These are phyloP conservation scores for Pseudochaenichthys georgianus DNA, from an alignment of 2,797 vertebrate genomes.

Conservation along the genomic window DNA sequence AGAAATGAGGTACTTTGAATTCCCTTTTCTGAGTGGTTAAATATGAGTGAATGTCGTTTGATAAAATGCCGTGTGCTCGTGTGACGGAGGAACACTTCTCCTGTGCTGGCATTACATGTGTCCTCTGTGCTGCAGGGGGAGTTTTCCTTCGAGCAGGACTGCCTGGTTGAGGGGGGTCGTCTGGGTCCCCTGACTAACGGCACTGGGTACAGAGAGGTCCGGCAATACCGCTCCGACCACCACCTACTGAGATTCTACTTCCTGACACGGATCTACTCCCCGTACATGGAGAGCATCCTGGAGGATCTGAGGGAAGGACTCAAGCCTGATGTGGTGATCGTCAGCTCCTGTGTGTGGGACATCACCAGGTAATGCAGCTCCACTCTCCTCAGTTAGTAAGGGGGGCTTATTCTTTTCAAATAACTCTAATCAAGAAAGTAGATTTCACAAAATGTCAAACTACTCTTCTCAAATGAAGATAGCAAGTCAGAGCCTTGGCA, in stretches of 20 bases:
- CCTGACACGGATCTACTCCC: constrained; percentile 81
- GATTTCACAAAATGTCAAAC: neutral
- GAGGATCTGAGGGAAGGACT: constrained; percentile 76
- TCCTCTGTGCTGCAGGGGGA: constrained; percentile 75
- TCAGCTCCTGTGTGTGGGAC: constrained; percentile 88
- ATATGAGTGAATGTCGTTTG: neutral
- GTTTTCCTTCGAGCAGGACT: constrained; percentile 82
- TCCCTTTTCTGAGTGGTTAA: too few species aligned
- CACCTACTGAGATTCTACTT: constrained; percentile 88
- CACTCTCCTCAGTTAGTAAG: neutral
- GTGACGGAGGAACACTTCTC: neutral
- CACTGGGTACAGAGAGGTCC: constrained; percentile 81
- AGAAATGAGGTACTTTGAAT: too few species aligned
- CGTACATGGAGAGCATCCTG: constrained; percentile 83
- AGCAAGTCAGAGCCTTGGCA: neutral
- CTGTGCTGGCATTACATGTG: neutral
- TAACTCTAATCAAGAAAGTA: neutral
- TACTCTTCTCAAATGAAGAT: neutral
- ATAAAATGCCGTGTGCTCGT: neutral
- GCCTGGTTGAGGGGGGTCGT: constrained; percentile 82
- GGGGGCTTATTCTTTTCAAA: neutral
- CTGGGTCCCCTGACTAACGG: constrained; percentile 80
- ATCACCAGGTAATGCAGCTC: constrained; percentile 78
- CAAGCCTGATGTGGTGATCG: constrained; percentile 83
- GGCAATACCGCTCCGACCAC: constrained; percentile 82